These are phyloP conservation scores for Sander vitreus DNA, from an alignment of 2,113 vertebrate species.

Conservation along the genomic window DNA sequence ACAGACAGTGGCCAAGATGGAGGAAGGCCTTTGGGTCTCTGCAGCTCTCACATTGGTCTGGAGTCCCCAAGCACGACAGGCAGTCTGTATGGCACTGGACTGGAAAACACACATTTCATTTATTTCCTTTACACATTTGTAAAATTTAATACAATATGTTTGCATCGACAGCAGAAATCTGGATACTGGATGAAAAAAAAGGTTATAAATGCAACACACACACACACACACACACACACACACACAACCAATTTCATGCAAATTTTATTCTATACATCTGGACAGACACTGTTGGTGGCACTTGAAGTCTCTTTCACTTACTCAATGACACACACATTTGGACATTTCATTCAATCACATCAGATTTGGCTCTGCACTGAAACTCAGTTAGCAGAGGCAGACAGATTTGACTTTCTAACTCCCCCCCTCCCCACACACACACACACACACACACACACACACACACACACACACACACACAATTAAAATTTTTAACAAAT, in stretches of 20 bases:
- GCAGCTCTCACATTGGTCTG: slow-evolving; percentile 73
- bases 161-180: neutral
- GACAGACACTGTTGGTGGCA: neutral
- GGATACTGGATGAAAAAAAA: neutral
- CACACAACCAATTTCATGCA: slow-evolving; percentile 32
- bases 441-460: neutral
- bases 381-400: slow-evolving; percentile 18
- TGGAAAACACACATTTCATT: slow-evolving; percentile 35
- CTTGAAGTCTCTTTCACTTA: neutral
- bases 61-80: slow-evolving; percentile 51
- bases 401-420: neutral
- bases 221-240: neutral
- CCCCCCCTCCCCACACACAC: slow-evolving; percentile 10
- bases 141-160: neutral
- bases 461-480: neutral
- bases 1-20: slow-evolving; percentile 66
- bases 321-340: no score
- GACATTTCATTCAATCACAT: no score
- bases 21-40: slow-evolving; percentile 63
- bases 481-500: neutral
- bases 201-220: neutral
- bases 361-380: slow-evolving; percentile 10
- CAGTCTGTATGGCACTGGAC: slow-evolving; percentile 72
- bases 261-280: neutral
- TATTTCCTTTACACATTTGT: neutral